phyloP scores from a whole-genome alignment of 2,113 vertebrate genomes.

The Phyllostomus discolor region DNA sequence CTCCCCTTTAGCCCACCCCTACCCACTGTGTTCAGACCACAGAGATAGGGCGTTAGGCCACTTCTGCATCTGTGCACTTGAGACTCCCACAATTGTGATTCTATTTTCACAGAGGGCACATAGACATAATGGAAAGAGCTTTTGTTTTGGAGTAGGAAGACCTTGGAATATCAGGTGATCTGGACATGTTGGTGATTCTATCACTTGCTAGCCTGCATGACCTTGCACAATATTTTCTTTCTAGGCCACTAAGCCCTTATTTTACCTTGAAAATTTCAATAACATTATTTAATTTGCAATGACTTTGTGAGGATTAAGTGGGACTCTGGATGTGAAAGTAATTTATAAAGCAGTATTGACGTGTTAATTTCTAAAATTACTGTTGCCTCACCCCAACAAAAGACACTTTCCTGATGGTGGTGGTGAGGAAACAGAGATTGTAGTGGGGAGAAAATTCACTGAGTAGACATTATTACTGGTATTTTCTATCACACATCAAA shows the following conservation, averaged over 20 bases:
- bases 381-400: neutral
- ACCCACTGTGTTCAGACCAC: neutral
- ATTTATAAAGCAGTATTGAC: neutral
- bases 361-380: neutral
- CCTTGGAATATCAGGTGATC: neutral
- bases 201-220: neutral
- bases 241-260: neutral
- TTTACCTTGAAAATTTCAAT: neutral
- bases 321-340: neutral
- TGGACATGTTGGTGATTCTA: neutral
- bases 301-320: neutral
- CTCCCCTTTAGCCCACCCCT: neutral
- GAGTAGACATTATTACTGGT: neutral
- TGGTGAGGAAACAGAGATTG: neutral
- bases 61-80: neutral
- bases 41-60: slow-evolving; percentile 12
- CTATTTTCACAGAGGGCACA: neutral
- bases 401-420: neutral
- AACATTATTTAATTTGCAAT: neutral
- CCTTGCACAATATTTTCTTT: neutral
- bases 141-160: neutral
- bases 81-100: neutral
- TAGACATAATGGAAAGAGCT: neutral
- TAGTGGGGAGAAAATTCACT: neutral
- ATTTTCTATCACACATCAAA: neutral